Evolutionary conservation across 2,113 vertebrate species (phyloP).

Genomic region (Hyperopisus bebe): DNA sequence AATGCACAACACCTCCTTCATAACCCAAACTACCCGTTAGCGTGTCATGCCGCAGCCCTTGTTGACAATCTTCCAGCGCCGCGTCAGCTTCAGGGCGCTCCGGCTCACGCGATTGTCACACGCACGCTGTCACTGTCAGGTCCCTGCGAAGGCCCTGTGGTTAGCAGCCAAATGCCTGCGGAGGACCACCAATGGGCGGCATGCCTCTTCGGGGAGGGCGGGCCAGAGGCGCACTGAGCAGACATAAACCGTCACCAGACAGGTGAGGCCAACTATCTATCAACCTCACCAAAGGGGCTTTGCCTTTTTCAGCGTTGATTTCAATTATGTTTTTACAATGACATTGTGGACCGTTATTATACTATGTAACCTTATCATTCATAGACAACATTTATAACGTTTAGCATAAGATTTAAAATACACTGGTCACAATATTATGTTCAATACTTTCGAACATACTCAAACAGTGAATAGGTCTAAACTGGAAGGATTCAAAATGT

Average conservation of each 20-base stretch:
- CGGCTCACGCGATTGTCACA: neutral
- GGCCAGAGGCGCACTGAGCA: neutral
- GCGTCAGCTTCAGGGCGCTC: neutral
- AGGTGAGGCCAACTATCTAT: neutral
- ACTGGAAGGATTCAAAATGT: neutral
- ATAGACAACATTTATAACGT: neutral
- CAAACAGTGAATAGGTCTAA: neutral
- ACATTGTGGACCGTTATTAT: neutral
- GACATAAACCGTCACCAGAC: neutral
- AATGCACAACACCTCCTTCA: neutral
- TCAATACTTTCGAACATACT: neutral
- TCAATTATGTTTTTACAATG: neutral
- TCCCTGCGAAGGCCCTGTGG: neutral
- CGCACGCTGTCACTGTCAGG: neutral
- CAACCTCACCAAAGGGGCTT: neutral
- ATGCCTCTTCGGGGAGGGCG: neutral
- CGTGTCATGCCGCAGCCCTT: neutral
- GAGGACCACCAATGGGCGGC: neutral
- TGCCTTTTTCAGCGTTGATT: neutral
- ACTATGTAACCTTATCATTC: neutral
- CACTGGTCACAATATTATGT: neutral
- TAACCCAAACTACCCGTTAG: neutral
- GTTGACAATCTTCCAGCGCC: neutral
- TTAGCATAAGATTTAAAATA: neutral
- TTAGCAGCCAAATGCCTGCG: neutral